Percentiles rank a stretch among this genome's conserved stretches.
Evolutionary conservation across 2,797 vertebrate genomes (phyloP).

Genomic region (Phataginus tricuspis): DNA sequence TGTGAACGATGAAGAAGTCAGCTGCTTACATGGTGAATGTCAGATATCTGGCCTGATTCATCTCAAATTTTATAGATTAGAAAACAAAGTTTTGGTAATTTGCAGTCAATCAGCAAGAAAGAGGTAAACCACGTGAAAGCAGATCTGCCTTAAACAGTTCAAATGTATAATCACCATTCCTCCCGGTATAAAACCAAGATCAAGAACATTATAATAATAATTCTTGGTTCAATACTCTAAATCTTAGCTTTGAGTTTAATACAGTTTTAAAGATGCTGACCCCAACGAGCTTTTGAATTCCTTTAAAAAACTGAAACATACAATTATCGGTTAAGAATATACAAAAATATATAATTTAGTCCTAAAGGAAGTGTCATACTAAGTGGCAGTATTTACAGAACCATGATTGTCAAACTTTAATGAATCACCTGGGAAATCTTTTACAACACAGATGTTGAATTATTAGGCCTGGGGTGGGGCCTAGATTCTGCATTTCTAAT

Average conservation of each 20-base stretch:
- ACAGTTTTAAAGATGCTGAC: neutral
- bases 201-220: neutral
- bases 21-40: neutral
- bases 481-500: neutral
- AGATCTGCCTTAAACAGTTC: neutral
- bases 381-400: neutral
- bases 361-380: neutral
- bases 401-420: neutral
- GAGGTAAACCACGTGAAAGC: neutral
- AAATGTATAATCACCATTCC: neutral
- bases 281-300: neutral
- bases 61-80: neutral
- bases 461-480: rapidly evolving
- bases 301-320: neutral
- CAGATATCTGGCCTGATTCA: neutral
- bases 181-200: neutral
- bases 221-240: neutral
- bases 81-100: neutral
- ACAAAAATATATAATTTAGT: neutral
- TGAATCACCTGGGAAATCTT: neutral
- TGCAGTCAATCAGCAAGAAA: neutral
- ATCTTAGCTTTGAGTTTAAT: neutral
- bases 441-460: neutral
- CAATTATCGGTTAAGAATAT: neutral
- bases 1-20: neutral